Evolutionary conservation across 2,888 invertebrate species (phyloP), one percentile per base, ranked within the genome.

Genomic region (Mesochorus sp.): DNA sequence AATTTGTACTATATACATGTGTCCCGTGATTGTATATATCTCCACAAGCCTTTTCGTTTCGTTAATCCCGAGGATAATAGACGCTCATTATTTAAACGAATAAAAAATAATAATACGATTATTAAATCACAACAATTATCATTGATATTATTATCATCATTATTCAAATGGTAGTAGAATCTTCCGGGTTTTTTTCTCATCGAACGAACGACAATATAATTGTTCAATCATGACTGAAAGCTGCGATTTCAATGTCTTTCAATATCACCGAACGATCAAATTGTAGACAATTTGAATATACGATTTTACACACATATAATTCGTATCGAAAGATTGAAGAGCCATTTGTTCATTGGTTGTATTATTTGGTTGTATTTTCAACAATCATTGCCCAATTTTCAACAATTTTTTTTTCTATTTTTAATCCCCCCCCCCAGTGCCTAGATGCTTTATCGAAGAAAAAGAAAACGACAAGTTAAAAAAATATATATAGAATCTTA

Each of bases 381-480:
- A 55, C 21, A 34, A 49, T 34, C 37, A 21, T 73, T 55, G 49
- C 62, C 73, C 62, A 73, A 73, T 55, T 55, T 73, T 76, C 37
- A 21, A 72, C 59, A 57, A 66, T 75, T 70, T 74, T 62, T 37
- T 66, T 77, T 53, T 77, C 62, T 55, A 67, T 67, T 72, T 57
- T n/a, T n/a, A n/a, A n/a, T n/a, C n/a, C n/a, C n/a, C n/a, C n/a
- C 28, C 68, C 72, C 59, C 77, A 62, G 77, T 77, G 73, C 73
- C 77, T 77, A 39, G 68, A 77, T 73, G 66, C 73, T 77, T 77
- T 68, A 55, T 77, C n/a, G n/a, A n/a, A n/a, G n/a, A n/a, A n/a
- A n/a, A n/a, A n/a, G n/a, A n/a, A n/a, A n/a, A n/a, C n/a, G n/a
- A n/a, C n/a, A n/a, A n/a, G n/a, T 77, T 55, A 57, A 67, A 34